Evolutionary conservation across 2,113 vertebrate genomes (phyloP).

Genomic region (Hystrix cristata): DNA sequence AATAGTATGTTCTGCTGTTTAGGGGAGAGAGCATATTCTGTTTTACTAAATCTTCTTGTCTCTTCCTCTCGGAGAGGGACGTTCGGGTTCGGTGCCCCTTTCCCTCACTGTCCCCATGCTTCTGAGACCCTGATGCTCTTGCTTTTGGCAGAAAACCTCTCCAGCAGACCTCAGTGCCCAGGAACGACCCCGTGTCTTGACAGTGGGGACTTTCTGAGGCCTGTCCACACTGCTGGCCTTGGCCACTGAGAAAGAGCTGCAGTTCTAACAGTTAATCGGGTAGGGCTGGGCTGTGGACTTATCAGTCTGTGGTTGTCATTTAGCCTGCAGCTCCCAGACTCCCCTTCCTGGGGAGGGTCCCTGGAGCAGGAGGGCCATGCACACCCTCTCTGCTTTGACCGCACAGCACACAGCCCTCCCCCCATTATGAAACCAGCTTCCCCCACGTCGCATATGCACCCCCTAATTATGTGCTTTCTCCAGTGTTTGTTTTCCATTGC

Average conservation of each 20-base stretch:
- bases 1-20: not conserved
- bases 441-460: constrained; percentile 63
- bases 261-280: not conserved
- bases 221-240: not conserved
- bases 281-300: not conserved
- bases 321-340: not conserved
- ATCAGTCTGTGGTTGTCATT: not conserved
- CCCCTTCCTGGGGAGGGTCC: not conserved
- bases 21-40: constrained; percentile 58
- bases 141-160: constrained; percentile 16
- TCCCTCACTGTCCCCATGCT: not conserved
- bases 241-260: not conserved
- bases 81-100: not conserved
- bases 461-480: constrained; percentile 81
- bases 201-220: not conserved
- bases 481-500: constrained; percentile 82
- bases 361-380: not conserved
- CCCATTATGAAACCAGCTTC: constrained; percentile 70
- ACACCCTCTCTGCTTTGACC: constrained; percentile 44
- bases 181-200: not conserved
- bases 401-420: constrained; percentile 80
- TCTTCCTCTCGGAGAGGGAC: not conserved
- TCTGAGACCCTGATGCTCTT: not conserved
- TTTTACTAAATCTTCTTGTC: constrained; percentile 62
- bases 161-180: not conserved